These are phyloP conservation scores for Microtus montanus DNA, from an alignment of 2,113 vertebrate species.

Conservation along the genomic window DNA sequence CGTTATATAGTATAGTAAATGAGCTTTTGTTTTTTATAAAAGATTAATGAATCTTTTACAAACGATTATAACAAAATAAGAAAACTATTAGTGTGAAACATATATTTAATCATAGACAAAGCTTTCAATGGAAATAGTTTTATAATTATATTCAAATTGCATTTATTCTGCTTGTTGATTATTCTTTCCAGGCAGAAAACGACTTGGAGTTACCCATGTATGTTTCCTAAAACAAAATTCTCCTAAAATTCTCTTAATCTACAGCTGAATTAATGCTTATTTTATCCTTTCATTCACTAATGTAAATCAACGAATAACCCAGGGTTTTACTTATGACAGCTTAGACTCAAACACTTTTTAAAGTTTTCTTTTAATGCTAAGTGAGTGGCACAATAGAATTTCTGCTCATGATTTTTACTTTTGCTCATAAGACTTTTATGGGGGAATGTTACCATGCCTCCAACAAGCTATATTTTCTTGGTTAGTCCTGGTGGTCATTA, in stretches of 20 bases:
- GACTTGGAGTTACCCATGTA: background rate
- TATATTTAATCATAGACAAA: conserved; percentile 13
- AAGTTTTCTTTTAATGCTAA: background rate
- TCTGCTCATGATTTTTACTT: background rate
- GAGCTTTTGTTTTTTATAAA: background rate
- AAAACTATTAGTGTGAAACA: background rate
- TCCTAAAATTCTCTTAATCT: background rate
- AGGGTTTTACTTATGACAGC: background rate
- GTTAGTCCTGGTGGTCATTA: background rate
- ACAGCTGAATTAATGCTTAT: background rate
- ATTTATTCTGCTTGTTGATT: background rate
- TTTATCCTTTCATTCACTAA: background rate
- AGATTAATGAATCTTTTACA: background rate
- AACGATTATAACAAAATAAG: background rate
- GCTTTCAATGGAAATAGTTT: background rate
- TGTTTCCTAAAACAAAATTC: background rate
- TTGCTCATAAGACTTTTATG: background rate
- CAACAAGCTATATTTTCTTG: conserved; percentile 20
- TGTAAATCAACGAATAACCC: background rate
- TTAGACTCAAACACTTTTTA: background rate
- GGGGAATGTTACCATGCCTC: conserved; percentile 30
- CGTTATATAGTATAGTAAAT: background rate
- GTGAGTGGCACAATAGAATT: background rate
- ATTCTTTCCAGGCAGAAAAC: background rate
- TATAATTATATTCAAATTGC: background rate